Evolutionary conservation across 1,140 invertebrate species (phyloP).

Genomic region (Cheumatopsyche charites): DNA sequence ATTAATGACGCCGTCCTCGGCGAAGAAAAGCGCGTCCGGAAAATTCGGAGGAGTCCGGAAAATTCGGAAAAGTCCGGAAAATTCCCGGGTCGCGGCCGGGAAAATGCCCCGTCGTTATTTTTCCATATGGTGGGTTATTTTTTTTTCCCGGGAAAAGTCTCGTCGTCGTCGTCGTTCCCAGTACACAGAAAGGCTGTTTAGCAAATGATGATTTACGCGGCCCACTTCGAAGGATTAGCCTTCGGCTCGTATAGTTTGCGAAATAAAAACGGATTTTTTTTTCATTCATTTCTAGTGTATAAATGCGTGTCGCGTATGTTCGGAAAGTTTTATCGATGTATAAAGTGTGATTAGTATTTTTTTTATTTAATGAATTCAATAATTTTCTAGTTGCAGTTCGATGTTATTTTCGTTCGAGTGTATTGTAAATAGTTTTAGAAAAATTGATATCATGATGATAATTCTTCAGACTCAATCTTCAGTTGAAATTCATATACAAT

Average conservation of each 20-base stretch:
- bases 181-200: slow-evolving; percentile 37
- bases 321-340: no score
- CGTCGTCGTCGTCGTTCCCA: not conserved
- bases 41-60: not conserved
- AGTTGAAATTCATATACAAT: no score
- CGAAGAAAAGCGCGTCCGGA: slow-evolving; percentile 17
- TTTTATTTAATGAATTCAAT: no score
- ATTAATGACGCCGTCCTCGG: slow-evolving; percentile 14
- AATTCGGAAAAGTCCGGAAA: slow-evolving; percentile 19
- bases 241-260: slow-evolving; percentile 20
- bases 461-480: no score
- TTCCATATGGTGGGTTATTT: slow-evolving; percentile 25
- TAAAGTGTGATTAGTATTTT: no score
- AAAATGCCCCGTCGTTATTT: slow-evolving; percentile 24
- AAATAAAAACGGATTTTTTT: slow-evolving; percentile 31
- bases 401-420: no score
- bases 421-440: no score
- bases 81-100: not conserved
- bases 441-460: no score
- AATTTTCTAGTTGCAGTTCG: no score
- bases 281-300: no score
- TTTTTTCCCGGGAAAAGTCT: no score
- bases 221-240: slow-evolving; percentile 39
- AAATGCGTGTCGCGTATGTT: no score
- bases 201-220: slow-evolving; percentile 43